Conservation (phyloP, 2,888 invertebrate genomes). For the Chydorus sphaericus region DNA sequence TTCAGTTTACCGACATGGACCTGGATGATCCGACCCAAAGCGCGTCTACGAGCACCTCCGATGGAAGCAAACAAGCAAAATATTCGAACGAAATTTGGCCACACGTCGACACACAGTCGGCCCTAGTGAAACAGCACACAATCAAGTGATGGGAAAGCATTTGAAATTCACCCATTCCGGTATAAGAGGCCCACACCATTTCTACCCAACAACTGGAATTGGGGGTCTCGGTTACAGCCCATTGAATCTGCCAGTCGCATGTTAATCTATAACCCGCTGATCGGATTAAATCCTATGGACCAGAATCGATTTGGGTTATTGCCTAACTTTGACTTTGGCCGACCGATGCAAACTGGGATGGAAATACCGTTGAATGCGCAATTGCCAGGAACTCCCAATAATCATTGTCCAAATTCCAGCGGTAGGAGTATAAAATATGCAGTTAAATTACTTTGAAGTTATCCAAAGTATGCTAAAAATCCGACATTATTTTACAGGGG, state of each 20-base stretch:
- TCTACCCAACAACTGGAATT: neutral
- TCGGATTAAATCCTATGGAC: neutral
- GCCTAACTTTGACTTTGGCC: neutral
- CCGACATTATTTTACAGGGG: neutral
- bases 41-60: slow-evolving; percentile 10
- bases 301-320: neutral
- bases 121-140: slow-evolving; percentile 74
- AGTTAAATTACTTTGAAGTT: neutral
- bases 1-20: slow-evolving; percentile 41
- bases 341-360: neutral
- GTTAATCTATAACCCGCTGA: neutral
- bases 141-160: slow-evolving; percentile 40
- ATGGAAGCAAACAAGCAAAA: neutral
- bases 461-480: neutral
- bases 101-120: slow-evolving; percentile 83
- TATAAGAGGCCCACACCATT: neutral
- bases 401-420: neutral
- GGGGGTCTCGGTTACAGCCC: neutral
- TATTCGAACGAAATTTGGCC: slow-evolving; percentile 33
- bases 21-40: slow-evolving; percentile 27
- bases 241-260: neutral
- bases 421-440: neutral
- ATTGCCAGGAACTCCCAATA: neutral
- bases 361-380: neutral
- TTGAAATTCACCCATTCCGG: slow-evolving; percentile 19